A percentile compares a stretch with the other conserved stretches of the same genome.
Evolutionary conservation across 2,797 vertebrate genomes (phyloP).

Genomic region (Peromyscus melanophrys): DNA sequence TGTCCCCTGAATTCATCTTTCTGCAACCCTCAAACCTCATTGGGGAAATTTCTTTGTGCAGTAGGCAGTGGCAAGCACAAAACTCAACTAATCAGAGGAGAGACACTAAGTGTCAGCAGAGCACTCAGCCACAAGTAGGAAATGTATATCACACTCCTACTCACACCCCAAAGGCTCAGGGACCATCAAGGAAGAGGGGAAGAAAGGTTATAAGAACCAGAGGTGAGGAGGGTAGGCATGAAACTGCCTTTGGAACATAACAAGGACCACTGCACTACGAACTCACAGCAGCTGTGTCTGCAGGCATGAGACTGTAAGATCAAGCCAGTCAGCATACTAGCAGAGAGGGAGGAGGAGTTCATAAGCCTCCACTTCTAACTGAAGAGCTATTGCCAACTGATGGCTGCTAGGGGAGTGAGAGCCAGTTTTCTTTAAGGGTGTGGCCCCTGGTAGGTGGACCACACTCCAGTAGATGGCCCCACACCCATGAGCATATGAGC

Average conservation of each 20-base stretch:
- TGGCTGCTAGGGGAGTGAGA: background rate
- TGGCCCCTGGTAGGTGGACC: background rate
- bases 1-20: background rate
- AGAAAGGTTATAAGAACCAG: background rate
- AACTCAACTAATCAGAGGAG: background rate
- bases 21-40: background rate
- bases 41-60: background rate
- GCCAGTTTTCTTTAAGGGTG: background rate
- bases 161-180: background rate
- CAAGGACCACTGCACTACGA: background rate
- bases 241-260: background rate
- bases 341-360: background rate
- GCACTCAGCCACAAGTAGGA: background rate
- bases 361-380: background rate
- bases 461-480: background rate
- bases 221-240: background rate
- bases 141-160: background rate
- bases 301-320: background rate
- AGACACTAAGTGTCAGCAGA: background rate
- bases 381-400: background rate
- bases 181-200: background rate
- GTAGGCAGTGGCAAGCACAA: background rate
- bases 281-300: background rate
- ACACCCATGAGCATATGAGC: background rate
- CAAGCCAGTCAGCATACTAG: background rate